Evolutionary conservation across 2,888 invertebrate species (phyloP).

Genomic region (Drosophila setosimentum): DNA sequence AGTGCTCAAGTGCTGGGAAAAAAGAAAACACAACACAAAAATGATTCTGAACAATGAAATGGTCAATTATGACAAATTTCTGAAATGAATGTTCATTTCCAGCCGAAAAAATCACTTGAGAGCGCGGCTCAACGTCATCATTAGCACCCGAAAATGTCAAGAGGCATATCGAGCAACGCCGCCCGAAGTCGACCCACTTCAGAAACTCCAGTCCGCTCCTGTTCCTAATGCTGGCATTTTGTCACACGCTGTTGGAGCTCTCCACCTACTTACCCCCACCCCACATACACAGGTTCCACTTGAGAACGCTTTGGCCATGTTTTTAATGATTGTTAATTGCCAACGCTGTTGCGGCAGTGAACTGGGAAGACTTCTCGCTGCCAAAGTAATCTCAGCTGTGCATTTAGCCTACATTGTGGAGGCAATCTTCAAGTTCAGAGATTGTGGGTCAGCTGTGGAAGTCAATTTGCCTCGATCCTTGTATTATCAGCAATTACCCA

Average conservation of each 20-base stretch:
- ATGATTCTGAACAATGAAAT: constrained; percentile 50
- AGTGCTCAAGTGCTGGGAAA: constrained; percentile 28
- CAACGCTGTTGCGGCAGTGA: constrained; percentile 12
- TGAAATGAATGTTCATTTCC: constrained; percentile 63
- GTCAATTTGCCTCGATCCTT: constrained; percentile 59
- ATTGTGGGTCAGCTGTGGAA: constrained; percentile 71
- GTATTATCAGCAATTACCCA: constrained; percentile 72
- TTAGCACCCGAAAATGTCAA: constrained; percentile 61
- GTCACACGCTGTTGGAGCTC: constrained; percentile 53
- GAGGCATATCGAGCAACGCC: constrained; percentile 33
- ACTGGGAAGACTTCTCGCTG: not conserved
- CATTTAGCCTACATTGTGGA: constrained; percentile 67
- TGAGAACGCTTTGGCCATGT: constrained; percentile 18
- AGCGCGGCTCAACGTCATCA: constrained; percentile 63
- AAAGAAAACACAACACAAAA: not conserved
- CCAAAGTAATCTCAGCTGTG: constrained; percentile 47
- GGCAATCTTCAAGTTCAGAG: constrained; percentile 65
- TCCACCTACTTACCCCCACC: not conserved
- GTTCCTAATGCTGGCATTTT: constrained; percentile 50
- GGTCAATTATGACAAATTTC: constrained; percentile 74
- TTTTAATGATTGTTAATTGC: constrained; percentile 63
- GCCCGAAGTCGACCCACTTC: not conserved
- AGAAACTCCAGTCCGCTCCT: constrained; percentile 5
- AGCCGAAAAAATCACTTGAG: constrained; percentile 40
- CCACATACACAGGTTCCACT: constrained; percentile 1